Conservation (phyloP, 2,888 invertebrate genomes). For the Cacoxenus indagator region DNA sequence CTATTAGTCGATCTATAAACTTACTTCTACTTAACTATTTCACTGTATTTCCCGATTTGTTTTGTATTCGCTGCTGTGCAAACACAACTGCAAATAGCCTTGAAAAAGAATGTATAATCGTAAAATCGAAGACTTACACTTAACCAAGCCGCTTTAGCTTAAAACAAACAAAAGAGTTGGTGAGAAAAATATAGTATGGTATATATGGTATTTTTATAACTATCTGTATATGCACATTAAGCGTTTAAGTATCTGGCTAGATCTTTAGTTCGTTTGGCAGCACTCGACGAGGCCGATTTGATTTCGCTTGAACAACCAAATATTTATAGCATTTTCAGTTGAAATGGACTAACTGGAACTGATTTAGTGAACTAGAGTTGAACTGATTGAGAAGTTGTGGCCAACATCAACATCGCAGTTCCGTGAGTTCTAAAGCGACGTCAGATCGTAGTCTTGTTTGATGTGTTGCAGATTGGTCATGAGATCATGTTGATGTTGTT, state of each 20-base stretch:
- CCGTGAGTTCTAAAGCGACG: constrained; percentile 76
- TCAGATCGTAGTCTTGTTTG: constrained; percentile 90
- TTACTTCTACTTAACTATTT: constrained; percentile 61
- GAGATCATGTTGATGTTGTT: constrained; percentile 63
- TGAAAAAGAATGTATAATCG: neutral
- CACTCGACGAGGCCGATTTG: neutral
- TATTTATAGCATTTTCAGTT: neutral
- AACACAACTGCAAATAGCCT: constrained; percentile 28
- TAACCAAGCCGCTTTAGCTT: neutral
- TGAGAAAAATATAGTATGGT: constrained; percentile 41
- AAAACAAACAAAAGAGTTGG: constrained; percentile 14
- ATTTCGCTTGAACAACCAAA: neutral
- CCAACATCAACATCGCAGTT: neutral
- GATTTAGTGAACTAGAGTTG: neutral
- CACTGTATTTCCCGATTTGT: constrained; percentile 70
- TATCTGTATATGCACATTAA: neutral
- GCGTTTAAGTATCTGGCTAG: neutral
- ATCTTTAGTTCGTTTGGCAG: neutral
- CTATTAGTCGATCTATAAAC: constrained; percentile 38
- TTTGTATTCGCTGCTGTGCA: constrained; percentile 18
- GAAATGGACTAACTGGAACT: neutral
- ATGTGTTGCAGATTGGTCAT: constrained; percentile 73
- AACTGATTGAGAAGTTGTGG: neutral
- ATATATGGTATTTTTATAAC: too few species aligned
- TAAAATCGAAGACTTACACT: neutral